Conservation (phyloP, 2,888 invertebrate genomes). For the Trichopria drosophilae region DNA sequence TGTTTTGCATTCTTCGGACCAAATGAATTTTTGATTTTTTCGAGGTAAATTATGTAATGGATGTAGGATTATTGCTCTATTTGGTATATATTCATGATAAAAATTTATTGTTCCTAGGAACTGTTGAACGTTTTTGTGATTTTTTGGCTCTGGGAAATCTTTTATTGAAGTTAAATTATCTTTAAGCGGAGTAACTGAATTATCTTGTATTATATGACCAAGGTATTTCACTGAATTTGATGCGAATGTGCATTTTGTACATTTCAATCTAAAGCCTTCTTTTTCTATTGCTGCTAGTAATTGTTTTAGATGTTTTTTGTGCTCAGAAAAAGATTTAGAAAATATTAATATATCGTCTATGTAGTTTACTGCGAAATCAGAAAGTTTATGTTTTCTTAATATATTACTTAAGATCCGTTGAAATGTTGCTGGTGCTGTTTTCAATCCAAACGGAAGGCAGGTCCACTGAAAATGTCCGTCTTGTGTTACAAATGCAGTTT, state of each 20-base stretch:
- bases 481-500: constrained; percentile 28
- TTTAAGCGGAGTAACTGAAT: constrained; percentile 26
- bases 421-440: constrained; percentile 30
- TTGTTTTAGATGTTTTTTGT: constrained; percentile 15
- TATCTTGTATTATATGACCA: constrained; percentile 12
- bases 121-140: too few species aligned
- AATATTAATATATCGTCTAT: constrained; percentile 29
- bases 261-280: constrained; percentile 34
- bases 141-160: constrained; percentile 14
- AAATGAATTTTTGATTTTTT: constrained; percentile 33
- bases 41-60: constrained; percentile 25
- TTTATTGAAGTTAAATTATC: constrained; percentile 33
- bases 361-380: constrained; percentile 15
- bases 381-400: constrained; percentile 24
- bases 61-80: constrained; percentile 12
- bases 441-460: constrained; percentile 24
- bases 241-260: constrained; percentile 1
- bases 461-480: constrained; percentile 25
- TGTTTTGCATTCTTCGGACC: constrained; percentile 35
- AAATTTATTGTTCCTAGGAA: constrained; percentile 20
- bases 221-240: neutral
- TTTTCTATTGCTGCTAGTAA: constrained; percentile 25
- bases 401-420: constrained; percentile 28
- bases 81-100: constrained; percentile 23
- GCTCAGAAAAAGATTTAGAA: constrained; percentile 22